Percentiles rank a stretch among this genome's conserved stretches.
These are phyloP conservation scores for Nephrocerus scutellatus DNA, from an alignment of 2,888 invertebrate species.

Conservation along the genomic window DNA sequence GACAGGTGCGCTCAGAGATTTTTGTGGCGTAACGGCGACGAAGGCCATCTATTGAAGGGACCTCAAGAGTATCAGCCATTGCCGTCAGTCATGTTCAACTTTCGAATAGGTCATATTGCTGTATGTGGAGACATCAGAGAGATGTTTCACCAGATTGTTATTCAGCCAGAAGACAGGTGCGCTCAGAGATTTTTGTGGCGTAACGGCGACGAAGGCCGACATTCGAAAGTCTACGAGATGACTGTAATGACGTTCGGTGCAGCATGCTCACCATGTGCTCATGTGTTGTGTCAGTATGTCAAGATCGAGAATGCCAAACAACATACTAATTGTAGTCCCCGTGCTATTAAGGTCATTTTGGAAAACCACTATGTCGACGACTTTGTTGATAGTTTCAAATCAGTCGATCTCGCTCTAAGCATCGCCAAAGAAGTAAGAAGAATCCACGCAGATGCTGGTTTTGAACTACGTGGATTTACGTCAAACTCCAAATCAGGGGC, in stretches of 20 bases:
- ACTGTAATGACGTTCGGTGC: slow-evolving; percentile 22
- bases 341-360: slow-evolving; percentile 13
- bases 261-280: slow-evolving; percentile 16
- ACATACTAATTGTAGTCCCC: slow-evolving; percentile 6
- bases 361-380: slow-evolving; percentile 19
- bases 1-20: too few species aligned
- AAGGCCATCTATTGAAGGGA: slow-evolving; percentile 21
- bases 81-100: slow-evolving; percentile 34
- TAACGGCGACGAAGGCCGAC: slow-evolving; percentile 15
- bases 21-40: slow-evolving; percentile 24
- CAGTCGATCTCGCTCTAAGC: not conserved
- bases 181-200: slow-evolving; percentile 13
- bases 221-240: slow-evolving; percentile 17
- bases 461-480: slow-evolving; percentile 8
- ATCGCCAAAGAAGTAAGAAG: not conserved
- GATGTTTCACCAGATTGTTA: slow-evolving; percentile 27
- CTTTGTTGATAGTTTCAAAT: slow-evolving; percentile 5
- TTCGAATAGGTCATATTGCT: slow-evolving; percentile 32
- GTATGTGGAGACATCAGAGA: slow-evolving; percentile 29
- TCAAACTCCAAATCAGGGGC: slow-evolving; percentile 4
- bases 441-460: slow-evolving; percentile 4
- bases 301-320: slow-evolving; percentile 13
- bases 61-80: slow-evolving; percentile 33
- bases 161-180: slow-evolving; percentile 24
- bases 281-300: slow-evolving; percentile 21